Percentiles rank a stretch among this genome's conserved stretches.
Conservation (phyloP, 2,888 invertebrate species). For the Congeria kusceri region DNA sequence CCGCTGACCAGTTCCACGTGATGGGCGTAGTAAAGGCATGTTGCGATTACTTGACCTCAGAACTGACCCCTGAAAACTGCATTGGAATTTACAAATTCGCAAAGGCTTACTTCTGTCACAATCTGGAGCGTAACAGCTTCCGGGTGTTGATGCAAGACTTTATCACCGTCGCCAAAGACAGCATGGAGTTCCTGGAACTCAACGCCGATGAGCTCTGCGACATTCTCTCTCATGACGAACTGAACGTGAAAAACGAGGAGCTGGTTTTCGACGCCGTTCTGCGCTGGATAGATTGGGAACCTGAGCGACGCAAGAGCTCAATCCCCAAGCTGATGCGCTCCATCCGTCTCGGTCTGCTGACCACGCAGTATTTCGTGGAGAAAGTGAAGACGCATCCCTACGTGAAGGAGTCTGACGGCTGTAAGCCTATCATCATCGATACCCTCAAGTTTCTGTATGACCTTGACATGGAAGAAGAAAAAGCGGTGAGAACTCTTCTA, state of each 20-base stretch:
- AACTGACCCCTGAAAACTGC: slow-evolving; percentile 92
- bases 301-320: slow-evolving; percentile 90
- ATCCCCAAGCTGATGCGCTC: slow-evolving; percentile 88
- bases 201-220: slow-evolving; percentile 81
- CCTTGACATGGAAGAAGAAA: slow-evolving; percentile 93
- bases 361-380: slow-evolving; percentile 89
- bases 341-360: slow-evolving; percentile 88
- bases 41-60: slow-evolving; percentile 90
- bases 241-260: slow-evolving; percentile 84
- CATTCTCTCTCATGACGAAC: slow-evolving; percentile 79
- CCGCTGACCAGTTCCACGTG: slow-evolving; percentile 95
- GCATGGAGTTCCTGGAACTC: slow-evolving; percentile 86
- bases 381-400: slow-evolving; percentile 91
- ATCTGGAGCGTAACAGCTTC: slow-evolving; percentile 90
- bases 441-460: slow-evolving; percentile 96
- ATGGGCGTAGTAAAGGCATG: slow-evolving; percentile 93
- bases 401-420: slow-evolving; percentile 90
- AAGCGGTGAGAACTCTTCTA: slow-evolving; percentile 86
- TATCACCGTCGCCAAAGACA: slow-evolving; percentile 71
- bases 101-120: slow-evolving; percentile 90
- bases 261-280: slow-evolving; percentile 86
- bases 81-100: slow-evolving; percentile 94
- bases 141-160: slow-evolving; percentile 89
- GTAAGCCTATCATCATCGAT: slow-evolving; percentile 95
- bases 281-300: slow-evolving; percentile 94